Percentiles rank a stretch among this genome's conserved stretches.
Conservation (phyloP, 2,888 invertebrate genomes). For the Pollenia griseotomentosa region DNA sequence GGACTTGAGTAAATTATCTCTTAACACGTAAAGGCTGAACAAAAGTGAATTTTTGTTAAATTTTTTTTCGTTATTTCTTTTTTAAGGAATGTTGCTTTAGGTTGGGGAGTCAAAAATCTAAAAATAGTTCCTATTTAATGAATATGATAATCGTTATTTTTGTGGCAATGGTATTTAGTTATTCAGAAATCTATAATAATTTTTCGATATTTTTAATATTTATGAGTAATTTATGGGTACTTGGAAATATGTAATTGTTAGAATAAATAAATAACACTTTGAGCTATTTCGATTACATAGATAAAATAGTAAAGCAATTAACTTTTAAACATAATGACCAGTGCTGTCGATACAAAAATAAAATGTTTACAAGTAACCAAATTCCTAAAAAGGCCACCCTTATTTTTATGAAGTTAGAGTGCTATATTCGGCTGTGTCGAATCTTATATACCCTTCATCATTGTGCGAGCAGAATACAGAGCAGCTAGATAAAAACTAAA, state of each 20-base stretch:
- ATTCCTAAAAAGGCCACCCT: too few species aligned
- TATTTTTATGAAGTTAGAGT: too few species aligned
- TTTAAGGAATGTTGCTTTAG: neutral
- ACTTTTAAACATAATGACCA: too few species aligned
- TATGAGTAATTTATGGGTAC: neutral
- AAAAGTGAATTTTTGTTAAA: conserved; percentile 54
- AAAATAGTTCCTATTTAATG: too few species aligned
- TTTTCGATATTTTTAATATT: neutral
- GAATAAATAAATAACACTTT: neutral
- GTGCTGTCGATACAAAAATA: too few species aligned
- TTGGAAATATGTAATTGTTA: conserved; percentile 8
- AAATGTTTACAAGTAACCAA: too few species aligned
- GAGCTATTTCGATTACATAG: neutral
- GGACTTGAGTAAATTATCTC: conserved; percentile 65
- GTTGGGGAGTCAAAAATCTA: neutral
- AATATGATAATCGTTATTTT: conserved; percentile 28
- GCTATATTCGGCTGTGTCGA: too few species aligned
- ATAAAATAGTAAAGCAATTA: too few species aligned
- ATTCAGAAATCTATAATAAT: conserved; percentile 20
- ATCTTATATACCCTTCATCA: too few species aligned
- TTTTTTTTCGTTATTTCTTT: conserved; percentile 1
- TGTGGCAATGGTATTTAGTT: conserved; percentile 8
- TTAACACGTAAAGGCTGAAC: conserved; percentile 65
- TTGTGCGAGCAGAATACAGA: too few species aligned
- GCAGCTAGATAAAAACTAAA: too few species aligned